Conservation (phyloP, 2,797 vertebrate species). For the Cottoperca gobio region DNA sequence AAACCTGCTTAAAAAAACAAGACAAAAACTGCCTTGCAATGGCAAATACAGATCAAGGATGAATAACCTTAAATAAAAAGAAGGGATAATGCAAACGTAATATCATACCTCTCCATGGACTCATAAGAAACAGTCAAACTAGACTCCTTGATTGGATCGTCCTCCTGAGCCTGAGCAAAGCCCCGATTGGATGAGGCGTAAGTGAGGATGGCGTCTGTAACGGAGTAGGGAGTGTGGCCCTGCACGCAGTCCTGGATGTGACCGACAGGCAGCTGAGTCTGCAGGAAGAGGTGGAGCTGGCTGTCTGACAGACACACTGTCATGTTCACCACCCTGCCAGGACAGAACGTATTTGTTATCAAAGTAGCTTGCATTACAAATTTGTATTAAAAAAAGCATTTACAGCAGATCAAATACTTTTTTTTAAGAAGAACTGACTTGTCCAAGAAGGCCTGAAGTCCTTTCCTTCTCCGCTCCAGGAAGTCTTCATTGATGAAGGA, state of each 20-base stretch:
- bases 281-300: constrained; percentile 97
- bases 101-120: constrained; percentile 83
- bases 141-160: constrained; percentile 70
- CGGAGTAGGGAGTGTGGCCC: constrained; percentile 89
- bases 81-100: background rate
- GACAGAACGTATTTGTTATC: background rate
- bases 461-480: constrained; percentile 93
- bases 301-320: constrained; percentile 98
- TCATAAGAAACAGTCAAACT: constrained; percentile 82
- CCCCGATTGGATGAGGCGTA: constrained; percentile 94
- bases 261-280: constrained; percentile 92
- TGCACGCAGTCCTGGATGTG: constrained; percentile 95
- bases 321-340: constrained; percentile 90
- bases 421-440: constrained; percentile 83
- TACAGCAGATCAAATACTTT: background rate
- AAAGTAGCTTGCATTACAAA: background rate
- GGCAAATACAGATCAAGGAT: background rate
- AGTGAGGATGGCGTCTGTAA: constrained; percentile 92
- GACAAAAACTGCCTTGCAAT: too few relatives aligned
- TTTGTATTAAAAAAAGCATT: too few relatives aligned
- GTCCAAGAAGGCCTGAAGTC: constrained; percentile 93
- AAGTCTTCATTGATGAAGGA: constrained; percentile 91
- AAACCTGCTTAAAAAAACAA: too few relatives aligned
- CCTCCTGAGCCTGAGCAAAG: constrained; percentile 88
- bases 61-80: background rate